These are phyloP conservation scores for Apostichopus parvimensis DNA, from an alignment of 35 echinoderm and acorn worm genomes.

Conservation along the genomic window DNA sequence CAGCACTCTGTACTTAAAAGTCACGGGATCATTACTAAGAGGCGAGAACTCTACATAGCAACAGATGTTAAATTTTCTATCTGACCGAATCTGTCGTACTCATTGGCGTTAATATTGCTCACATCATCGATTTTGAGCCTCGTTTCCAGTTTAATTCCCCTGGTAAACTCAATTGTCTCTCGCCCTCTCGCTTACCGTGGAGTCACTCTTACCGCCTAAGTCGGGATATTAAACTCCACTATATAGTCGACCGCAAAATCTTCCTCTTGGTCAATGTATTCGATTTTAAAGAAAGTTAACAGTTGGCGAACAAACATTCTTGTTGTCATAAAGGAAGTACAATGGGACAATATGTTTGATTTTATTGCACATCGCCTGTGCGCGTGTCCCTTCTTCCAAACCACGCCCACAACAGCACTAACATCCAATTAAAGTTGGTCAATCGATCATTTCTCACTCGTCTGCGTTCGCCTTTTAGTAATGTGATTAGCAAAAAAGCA, in stretches of 20 bases:
- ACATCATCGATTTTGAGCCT: constrained; percentile 34
- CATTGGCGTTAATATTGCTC: constrained; percentile 43
- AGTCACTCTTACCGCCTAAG: constrained; percentile 14
- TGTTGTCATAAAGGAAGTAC: constrained; percentile 37
- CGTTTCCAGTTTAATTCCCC: constrained; percentile 30
- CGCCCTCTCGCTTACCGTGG: constrained; percentile 26
- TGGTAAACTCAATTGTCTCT: constrained; percentile 32
- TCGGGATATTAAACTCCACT: constrained; percentile 45
- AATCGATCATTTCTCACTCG: constrained; percentile 31
- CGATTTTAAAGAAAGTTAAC: constrained; percentile 50
- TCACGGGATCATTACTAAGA: constrained; percentile 1
- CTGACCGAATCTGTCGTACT: constrained; percentile 45
- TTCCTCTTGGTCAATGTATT: constrained; percentile 31
- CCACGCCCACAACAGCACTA: constrained; percentile 23
- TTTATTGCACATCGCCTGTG: constrained; percentile 32
- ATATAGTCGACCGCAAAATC: constrained; percentile 3
- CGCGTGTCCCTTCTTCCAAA: constrained; percentile 23
- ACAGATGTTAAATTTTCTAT: constrained; percentile 45
- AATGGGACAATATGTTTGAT: constrained; percentile 44
- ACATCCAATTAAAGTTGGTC: constrained; percentile 40
- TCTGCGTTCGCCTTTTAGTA: constrained; percentile 33
- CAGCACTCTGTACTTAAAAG: neutral
- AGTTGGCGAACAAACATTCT: constrained; percentile 50
- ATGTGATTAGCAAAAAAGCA: constrained; percentile 48
- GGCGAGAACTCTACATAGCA: constrained; percentile 16